Base-by-base conservation (phyloP, 2,888 invertebrate species). In the Meiosimyza decipiens region DNA sequence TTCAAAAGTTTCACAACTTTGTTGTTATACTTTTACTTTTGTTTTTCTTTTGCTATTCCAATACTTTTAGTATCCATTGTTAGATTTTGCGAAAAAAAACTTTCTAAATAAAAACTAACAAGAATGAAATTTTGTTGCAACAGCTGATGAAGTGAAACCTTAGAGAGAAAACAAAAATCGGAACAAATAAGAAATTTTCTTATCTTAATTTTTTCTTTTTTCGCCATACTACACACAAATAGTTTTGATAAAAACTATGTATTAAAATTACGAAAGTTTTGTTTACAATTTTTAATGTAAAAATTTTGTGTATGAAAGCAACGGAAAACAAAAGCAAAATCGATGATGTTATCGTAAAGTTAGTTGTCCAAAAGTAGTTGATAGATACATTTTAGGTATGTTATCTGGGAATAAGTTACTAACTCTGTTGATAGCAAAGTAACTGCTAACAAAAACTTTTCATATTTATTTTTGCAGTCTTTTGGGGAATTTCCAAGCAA, bases 371-470 rank as follows among this genome's bases (percentile, higher is more conserved):
- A 40, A 40, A 40, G 40, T 9, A 40, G 40, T 40, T 9, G 9
- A 52, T 51, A 52, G 15, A 11, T 40, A 65, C 33, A 65, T 64
- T 64, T 47, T 49, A 18, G 18, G 47, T 51, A 16, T n/a, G n/a
- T n/a, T n/a, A n/a, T 64, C 47, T 64, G 18, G 9, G 64, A 12
- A 22, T 49, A 64, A 9, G 16, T 13, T 16, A n/a, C 28, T n/a
- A 18, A 64, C 40, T 28, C 47, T n/a, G 22, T 16, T n/a, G 6
- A 47, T 18, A 33, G 7, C 18, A n/a, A 9, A 16, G 47, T 7
- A 50, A 68, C 68, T 59, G 47, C 59, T 49, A 49, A 59, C 68
- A 68, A 28, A 28, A 65, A 40, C 49, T 28, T 18, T 64, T 64
- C 51, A 33, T 49, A 33, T 51, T 40, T 40, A 9, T 40, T 40